Evolutionary conservation across 2,797 vertebrate species (phyloP).

Genomic region (Xiphophorus birchmanni): DNA sequence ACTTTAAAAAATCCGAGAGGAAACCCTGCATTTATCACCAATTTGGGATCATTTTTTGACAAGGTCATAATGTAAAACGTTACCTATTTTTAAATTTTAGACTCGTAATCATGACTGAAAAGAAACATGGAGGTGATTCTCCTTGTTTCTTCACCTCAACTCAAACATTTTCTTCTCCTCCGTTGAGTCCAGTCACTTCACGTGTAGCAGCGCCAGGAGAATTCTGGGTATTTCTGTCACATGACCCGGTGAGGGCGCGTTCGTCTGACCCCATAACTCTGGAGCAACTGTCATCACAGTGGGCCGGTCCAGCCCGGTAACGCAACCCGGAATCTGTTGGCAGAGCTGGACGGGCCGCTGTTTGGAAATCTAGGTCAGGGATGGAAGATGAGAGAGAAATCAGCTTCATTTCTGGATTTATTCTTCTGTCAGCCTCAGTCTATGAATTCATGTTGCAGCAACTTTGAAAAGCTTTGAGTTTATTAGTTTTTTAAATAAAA

Average conservation of each 20-base stretch:
- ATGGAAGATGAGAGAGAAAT: not conserved
- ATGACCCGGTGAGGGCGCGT: conserved; percentile 44
- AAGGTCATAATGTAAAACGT: no score
- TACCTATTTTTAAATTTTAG: not conserved
- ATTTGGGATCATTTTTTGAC: not conserved
- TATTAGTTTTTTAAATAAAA: not conserved
- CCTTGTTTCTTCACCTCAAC: not conserved
- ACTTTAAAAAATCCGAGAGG: no score
- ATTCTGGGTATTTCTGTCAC: conserved; percentile 55
- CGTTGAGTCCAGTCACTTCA: not conserved
- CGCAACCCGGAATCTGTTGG: conserved; percentile 41
- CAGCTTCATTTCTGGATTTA: not conserved
- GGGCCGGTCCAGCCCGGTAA: conserved; percentile 9
- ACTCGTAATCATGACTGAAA: not conserved
- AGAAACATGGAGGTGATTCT: not conserved
- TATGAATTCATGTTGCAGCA: not conserved
- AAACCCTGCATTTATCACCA: not conserved
- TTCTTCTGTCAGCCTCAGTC: not conserved
- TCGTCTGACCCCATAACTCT: conserved; percentile 69
- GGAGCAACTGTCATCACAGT: conserved; percentile 51
- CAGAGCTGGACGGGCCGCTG: conserved; percentile 3
- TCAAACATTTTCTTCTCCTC: not conserved
- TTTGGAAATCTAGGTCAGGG: conserved; percentile 58
- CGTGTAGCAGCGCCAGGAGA: conserved; percentile 14
- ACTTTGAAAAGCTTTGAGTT: not conserved